phyloP scores from a whole-genome alignment of 2,888 invertebrate genomes.

The Synanthedon tipuliformis region DNA sequence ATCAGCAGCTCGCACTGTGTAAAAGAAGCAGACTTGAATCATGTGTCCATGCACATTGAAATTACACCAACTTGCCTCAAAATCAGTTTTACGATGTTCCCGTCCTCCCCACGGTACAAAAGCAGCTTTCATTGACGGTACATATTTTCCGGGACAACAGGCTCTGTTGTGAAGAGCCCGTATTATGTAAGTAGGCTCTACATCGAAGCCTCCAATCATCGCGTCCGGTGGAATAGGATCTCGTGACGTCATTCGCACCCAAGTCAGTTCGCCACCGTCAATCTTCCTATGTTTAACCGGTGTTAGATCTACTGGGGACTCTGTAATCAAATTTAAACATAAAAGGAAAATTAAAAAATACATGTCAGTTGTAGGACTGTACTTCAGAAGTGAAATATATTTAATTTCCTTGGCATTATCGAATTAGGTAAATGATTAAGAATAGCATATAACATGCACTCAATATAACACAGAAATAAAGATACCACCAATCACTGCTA shows the following conservation, averaged over 20 bases:
- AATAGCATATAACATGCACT: too few species aligned
- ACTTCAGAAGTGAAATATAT: too few species aligned
- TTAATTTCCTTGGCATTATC: too few species aligned
- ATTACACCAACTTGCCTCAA: conserved; percentile 66
- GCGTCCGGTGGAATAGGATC: conserved; percentile 77
- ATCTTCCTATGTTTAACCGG: conserved; percentile 16
- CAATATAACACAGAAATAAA: too few species aligned
- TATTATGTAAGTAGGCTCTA: conserved; percentile 74
- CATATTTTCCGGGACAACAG: conserved; percentile 83
- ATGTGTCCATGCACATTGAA: too few species aligned
- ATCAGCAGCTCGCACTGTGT: too few species aligned
- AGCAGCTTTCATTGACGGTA: conserved; percentile 76
- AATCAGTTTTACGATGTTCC: conserved; percentile 76
- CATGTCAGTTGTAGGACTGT: too few species aligned
- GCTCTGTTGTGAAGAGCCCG: conserved; percentile 78
- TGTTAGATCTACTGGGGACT: conserved; percentile 13
- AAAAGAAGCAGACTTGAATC: too few species aligned
- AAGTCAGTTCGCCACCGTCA: conserved; percentile 62
- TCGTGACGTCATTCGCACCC: conserved; percentile 68
- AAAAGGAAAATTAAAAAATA: too few species aligned
- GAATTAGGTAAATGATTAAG: too few species aligned
- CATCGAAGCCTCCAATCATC: conserved; percentile 76
- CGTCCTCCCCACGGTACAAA: conserved; percentile 84
- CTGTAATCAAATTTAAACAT: not conserved
- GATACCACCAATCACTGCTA: too few species aligned